phyloP scores from a whole-genome alignment of 2,888 invertebrate species.

The Globia sparganii region DNA sequence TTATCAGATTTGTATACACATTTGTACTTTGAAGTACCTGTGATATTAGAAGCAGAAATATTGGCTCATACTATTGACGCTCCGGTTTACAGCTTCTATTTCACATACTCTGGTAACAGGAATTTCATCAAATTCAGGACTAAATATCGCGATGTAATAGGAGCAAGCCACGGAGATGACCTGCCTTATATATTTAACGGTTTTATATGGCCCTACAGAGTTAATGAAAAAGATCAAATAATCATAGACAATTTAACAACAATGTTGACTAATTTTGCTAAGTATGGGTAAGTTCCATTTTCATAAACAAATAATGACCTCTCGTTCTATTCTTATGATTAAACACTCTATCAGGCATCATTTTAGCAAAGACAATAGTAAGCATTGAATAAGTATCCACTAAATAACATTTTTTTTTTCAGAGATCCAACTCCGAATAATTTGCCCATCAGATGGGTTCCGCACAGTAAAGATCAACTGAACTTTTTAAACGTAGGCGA shows the following conservation, averaged over 20 bases:
- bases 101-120: conserved; percentile 81
- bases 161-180: conserved; percentile 84
- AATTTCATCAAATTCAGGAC: conserved; percentile 77
- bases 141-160: conserved; percentile 71
- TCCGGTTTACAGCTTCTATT: conserved; percentile 80
- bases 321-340: not conserved
- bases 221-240: conserved; percentile 73
- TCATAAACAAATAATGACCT: not conserved
- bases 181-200: conserved; percentile 80
- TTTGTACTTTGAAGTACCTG: conserved; percentile 81
- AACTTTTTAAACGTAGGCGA: conserved; percentile 76
- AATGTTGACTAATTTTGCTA: conserved; percentile 85
- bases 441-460: conserved; percentile 75
- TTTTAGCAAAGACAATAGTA: not conserved
- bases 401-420: conserved; percentile 29
- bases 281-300: conserved; percentile 77
- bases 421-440: conserved; percentile 78
- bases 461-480: conserved; percentile 70
- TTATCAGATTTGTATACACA: conserved; percentile 80
- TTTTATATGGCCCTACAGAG: conserved; percentile 74
- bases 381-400: not conserved
- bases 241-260: conserved; percentile 80
- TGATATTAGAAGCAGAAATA: conserved; percentile 77
- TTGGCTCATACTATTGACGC: conserved; percentile 67
- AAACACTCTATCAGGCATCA: not conserved